Base-by-base conservation (phyloP, 92 coral and sea anemone species). In the Phenganax marumi region DNA sequence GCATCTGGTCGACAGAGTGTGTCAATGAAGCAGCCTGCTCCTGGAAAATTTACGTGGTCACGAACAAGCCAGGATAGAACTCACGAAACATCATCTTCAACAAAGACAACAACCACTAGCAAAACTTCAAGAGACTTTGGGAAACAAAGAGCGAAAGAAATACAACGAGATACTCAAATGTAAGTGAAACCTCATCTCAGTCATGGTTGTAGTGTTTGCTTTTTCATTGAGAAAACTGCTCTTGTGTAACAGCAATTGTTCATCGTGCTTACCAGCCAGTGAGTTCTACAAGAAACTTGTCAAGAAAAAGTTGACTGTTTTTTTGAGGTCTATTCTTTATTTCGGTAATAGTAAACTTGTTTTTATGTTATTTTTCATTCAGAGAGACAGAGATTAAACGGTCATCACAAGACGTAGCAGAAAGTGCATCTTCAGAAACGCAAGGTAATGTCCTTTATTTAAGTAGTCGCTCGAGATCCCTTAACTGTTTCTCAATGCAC, bases 1-100 rank as follows among this genome's bases (percentile, higher is more conserved):
- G n/a, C n/a, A 25, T 3, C 72, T 25, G 81, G 81, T 23, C 81
- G 68, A 12, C 68, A 76, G 8, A 50, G 52, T 3, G 52, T 54
- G 21, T 43, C 81, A 76, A 52, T 49, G 57, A 76, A 76, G 39
- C 68, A 11, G 18, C 50, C 79, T 10, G 10, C 68, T 1, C 23
- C 24, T 12, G 64, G 64, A 76, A 51, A 76, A 68, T 21, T 54
- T 76, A 24, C 68, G 25, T 54, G 49, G 50, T 76, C 52, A 7
- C 54, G 58, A 52, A 74, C 62, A 25, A 12, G 47, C 14, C 46
- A 52, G 43, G 81, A 39, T 49, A 62, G 19, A 26, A 21, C 7
- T 10, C 47, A 11, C 43, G 68, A 24, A 17, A 24, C 48, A 54
- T 11, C 81, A 76, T 13, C 57, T 12, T 21, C 47, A 21, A 19